Evolutionary conservation across 92 coral and sea anemone genomes (phyloP).

Genomic region (Palythoa grandis): DNA sequence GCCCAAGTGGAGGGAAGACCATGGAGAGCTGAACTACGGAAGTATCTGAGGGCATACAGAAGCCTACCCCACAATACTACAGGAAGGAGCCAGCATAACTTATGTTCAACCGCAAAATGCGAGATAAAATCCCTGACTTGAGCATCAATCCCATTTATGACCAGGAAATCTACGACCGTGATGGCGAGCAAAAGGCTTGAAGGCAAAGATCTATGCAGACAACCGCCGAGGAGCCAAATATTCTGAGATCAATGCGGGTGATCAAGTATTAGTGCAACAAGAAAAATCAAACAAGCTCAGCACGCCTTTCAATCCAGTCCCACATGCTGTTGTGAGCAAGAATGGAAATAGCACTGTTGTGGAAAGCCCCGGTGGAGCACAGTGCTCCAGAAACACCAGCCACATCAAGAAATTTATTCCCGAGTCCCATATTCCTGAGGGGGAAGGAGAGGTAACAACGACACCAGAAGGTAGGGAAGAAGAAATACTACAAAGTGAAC

Average conservation of each 20-base stretch:
- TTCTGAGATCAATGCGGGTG: constrained; percentile 44
- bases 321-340: constrained; percentile 42
- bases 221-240: neutral
- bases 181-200: constrained; percentile 3
- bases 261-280: constrained; percentile 47
- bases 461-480: neutral
- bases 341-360: constrained; percentile 49
- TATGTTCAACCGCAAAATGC: constrained; percentile 53
- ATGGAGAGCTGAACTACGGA: too few species aligned
- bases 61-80: constrained; percentile 49
- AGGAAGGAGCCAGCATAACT: constrained; percentile 57
- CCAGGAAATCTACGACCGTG: neutral
- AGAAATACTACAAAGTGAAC: neutral
- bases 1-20: too few species aligned
- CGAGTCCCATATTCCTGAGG: neutral
- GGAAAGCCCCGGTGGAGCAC: constrained; percentile 21
- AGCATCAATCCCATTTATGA: constrained; percentile 27
- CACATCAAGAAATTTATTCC: constrained; percentile 39
- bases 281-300: constrained; percentile 42
- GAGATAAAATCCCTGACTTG: constrained; percentile 53
- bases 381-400: constrained; percentile 43
- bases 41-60: neutral
- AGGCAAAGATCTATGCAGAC: constrained; percentile 38
- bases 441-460: neutral
- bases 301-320: constrained; percentile 47